Evolutionary conservation across 2,113 vertebrate species (phyloP).

Genomic region (Lagopus leucura): DNA sequence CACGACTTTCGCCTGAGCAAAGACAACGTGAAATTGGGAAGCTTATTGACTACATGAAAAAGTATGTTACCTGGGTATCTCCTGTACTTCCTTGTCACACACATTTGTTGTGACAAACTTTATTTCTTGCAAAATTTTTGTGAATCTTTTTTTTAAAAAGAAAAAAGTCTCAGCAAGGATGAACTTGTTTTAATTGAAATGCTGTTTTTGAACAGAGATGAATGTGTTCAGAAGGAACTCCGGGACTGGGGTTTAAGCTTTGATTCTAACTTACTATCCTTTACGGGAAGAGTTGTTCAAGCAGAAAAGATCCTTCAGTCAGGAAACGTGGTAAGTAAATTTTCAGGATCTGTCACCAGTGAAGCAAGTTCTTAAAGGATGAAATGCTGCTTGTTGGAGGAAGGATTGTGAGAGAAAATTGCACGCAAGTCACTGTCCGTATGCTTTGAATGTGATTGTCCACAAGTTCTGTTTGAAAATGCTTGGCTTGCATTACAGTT

Average conservation of each 20-base stretch:
- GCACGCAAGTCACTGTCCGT: not conserved
- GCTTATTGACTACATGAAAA: slow-evolving; percentile 83
- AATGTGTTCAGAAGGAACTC: slow-evolving; percentile 85
- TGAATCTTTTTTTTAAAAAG: not conserved
- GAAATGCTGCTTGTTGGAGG: not conserved
- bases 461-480: not conserved
- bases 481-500: fast-evolving
- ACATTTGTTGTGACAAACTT: fast-evolving
- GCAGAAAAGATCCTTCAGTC: slow-evolving; percentile 88
- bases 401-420: not conserved
- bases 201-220: slow-evolving; percentile 77
- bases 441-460: not conserved
- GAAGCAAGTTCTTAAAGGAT: not conserved
- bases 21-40: slow-evolving; percentile 82
- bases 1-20: slow-evolving; percentile 85
- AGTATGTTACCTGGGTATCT: slow-evolving; percentile 63
- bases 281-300: slow-evolving; percentile 87
- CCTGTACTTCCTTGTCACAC: fast-evolving
- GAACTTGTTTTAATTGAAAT: not conserved
- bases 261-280: slow-evolving; percentile 83
- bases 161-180: not conserved
- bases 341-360: not conserved
- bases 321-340: slow-evolving; percentile 77
- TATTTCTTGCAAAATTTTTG: not conserved
- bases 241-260: slow-evolving; percentile 91